phyloP scores from a whole-genome alignment of 2,113 vertebrate species.

The Anthoscopus minutus region DNA sequence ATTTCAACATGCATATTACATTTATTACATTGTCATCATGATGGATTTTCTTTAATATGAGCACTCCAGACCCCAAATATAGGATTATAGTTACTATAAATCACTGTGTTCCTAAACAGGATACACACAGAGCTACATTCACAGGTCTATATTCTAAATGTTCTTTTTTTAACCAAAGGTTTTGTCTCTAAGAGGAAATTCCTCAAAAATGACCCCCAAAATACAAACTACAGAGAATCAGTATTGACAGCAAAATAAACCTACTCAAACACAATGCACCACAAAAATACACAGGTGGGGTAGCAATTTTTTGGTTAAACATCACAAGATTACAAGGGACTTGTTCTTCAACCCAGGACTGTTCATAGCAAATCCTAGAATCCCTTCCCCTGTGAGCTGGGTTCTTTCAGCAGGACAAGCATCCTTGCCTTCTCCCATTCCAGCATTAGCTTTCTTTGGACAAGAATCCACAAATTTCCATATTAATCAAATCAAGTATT shows the following conservation, averaged over 20 bases:
- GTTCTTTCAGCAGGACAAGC: not conserved
- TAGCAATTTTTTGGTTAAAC: not conserved
- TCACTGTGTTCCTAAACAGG: not conserved
- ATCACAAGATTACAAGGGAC: not conserved
- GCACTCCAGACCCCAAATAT: slow-evolving; percentile 1
- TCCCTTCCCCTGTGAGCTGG: not conserved
- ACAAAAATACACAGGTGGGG: not conserved
- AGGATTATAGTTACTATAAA: slow-evolving; percentile 21
- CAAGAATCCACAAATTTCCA: slow-evolving; percentile 1
- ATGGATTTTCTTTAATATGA: slow-evolving; percentile 57
- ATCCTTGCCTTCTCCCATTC: not conserved
- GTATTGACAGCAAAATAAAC: not conserved
- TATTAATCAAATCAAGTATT: not conserved
- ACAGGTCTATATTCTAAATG: not conserved
- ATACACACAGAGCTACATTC: not conserved
- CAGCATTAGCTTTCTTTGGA: not conserved
- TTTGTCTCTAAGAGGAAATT: not conserved
- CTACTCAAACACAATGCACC: not conserved
- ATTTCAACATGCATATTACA: slow-evolving; percentile 47
- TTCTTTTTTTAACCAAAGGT: not conserved
- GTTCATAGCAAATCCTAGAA: not conserved
- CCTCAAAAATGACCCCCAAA: not conserved
- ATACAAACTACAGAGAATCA: not conserved
- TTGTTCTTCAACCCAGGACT: not conserved
- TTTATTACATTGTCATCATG: slow-evolving; percentile 53